Evolutionary conservation across 2,113 vertebrate species (phyloP).

Genomic region (Haemorhous mexicanus): DNA sequence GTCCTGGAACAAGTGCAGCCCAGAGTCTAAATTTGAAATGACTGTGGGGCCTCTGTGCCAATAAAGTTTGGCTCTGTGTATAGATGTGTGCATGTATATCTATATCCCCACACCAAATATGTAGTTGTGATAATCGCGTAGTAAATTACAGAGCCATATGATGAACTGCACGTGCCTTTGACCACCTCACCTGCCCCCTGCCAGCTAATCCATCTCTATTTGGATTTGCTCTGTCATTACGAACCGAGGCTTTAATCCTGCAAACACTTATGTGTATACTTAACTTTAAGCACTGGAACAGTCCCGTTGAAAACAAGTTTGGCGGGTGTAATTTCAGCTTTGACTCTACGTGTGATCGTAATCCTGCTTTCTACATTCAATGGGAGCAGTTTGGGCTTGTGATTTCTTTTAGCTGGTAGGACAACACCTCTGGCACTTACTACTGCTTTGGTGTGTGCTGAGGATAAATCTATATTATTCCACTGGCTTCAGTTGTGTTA

Average conservation of each 20-base stretch:
- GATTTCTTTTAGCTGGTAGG: neutral
- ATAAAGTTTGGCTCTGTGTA: slow-evolving; percentile 33
- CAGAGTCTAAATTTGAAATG: slow-evolving; percentile 56
- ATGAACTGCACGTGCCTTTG: slow-evolving; percentile 62
- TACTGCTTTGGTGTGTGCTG: neutral
- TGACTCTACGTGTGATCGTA: rapidly evolving
- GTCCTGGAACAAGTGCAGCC: slow-evolving; percentile 46
- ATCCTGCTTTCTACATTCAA: neutral
- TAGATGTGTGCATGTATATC: slow-evolving; percentile 31
- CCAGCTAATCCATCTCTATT: slow-evolving; percentile 64
- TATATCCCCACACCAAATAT: slow-evolving; percentile 69
- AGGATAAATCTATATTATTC: neutral
- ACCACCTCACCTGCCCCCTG: slow-evolving; percentile 53
- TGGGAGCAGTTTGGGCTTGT: neutral
- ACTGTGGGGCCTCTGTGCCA: slow-evolving; percentile 36
- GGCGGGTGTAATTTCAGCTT: neutral
- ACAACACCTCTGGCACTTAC: neutral
- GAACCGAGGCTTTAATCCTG: slow-evolving; percentile 35
- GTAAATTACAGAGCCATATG: slow-evolving; percentile 65
- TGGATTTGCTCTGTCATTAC: slow-evolving; percentile 49
- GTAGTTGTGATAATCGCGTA: slow-evolving; percentile 62
- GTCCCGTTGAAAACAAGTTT: slow-evolving; percentile 1
- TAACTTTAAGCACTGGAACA: slow-evolving; percentile 47
- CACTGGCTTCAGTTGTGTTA: neutral
- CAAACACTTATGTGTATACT: slow-evolving; percentile 52